Conservation (phyloP, 2,888 invertebrate genomes). For the Drosophila putrida region DNA sequence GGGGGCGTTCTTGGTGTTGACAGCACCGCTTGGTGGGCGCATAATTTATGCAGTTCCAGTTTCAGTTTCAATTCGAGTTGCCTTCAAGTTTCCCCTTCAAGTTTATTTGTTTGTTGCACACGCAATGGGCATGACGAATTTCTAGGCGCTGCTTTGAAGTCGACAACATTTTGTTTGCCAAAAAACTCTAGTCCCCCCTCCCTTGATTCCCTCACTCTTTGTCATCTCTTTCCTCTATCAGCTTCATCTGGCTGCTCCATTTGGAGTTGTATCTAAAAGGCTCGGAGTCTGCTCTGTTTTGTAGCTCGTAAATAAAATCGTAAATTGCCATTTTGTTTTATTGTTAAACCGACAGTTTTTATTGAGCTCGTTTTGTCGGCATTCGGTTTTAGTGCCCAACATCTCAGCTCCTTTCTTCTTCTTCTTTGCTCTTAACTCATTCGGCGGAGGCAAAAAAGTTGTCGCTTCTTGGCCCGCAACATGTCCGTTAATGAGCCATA, state of each 20-base stretch:
- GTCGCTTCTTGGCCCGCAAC: conserved; percentile 43
- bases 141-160: conserved; percentile 72
- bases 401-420: conserved; percentile 15
- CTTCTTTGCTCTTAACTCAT: conserved; percentile 21
- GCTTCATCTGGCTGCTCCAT: conserved; percentile 8
- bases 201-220: neutral
- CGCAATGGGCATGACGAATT: conserved; percentile 74
- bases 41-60: conserved; percentile 74
- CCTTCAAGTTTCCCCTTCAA: conserved; percentile 6
- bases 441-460: conserved; percentile 58
- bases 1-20: conserved; percentile 59
- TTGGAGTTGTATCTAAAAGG: conserved; percentile 1
- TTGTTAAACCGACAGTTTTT: conserved; percentile 75
- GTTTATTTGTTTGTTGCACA: conserved; percentile 52
- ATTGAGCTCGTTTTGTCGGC: conserved; percentile 79
- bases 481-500: conserved; percentile 79
- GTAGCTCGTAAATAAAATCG: conserved; percentile 79
- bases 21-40: conserved; percentile 62
- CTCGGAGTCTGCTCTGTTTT: conserved; percentile 28
- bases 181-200: conserved; percentile 22
- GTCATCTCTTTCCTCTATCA: neutral
- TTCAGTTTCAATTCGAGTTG: conserved; percentile 24
- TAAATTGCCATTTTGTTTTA: conserved; percentile 80
- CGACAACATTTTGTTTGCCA: conserved; percentile 23
- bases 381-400: conserved; percentile 46